Conservation (phyloP, 2,888 invertebrate species). For the Chironomus tentans region DNA sequence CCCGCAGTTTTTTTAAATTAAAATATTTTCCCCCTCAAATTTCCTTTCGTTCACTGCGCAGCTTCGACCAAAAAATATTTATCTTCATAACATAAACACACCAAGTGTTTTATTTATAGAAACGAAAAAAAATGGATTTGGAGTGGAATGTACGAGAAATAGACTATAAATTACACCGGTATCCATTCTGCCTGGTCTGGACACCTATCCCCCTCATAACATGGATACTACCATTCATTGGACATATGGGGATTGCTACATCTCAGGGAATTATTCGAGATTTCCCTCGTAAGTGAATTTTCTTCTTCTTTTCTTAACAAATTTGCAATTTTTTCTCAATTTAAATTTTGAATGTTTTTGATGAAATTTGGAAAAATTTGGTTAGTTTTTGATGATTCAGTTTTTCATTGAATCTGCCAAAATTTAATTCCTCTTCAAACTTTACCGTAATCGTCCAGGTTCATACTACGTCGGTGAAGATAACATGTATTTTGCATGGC, state of each 20-base stretch:
- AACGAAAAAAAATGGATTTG: too few relatives aligned
- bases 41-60: too few relatives aligned
- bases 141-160: slow-evolving; percentile 48
- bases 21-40: too few relatives aligned
- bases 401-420: too few relatives aligned
- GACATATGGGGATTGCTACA: slow-evolving; percentile 72
- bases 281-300: slow-evolving; percentile 62
- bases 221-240: slow-evolving; percentile 94
- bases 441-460: too few relatives aligned
- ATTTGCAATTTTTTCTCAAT: neutral
- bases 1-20: too few relatives aligned
- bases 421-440: too few relatives aligned
- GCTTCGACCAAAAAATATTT: too few relatives aligned
- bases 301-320: neutral
- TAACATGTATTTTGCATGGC: slow-evolving; percentile 81
- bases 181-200: slow-evolving; percentile 92
- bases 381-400: neutral
- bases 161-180: slow-evolving; percentile 42
- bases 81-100: too few relatives aligned
- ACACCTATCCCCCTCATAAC: slow-evolving; percentile 89
- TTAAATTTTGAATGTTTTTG: neutral
- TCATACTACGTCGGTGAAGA: slow-evolving; percentile 92
- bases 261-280: slow-evolving; percentile 83
- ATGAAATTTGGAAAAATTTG: neutral
- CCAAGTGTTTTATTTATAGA: too few relatives aligned